Evolutionary conservation across 2,113 vertebrate species (phyloP).

Genomic region (Oryzias javanicus): DNA sequence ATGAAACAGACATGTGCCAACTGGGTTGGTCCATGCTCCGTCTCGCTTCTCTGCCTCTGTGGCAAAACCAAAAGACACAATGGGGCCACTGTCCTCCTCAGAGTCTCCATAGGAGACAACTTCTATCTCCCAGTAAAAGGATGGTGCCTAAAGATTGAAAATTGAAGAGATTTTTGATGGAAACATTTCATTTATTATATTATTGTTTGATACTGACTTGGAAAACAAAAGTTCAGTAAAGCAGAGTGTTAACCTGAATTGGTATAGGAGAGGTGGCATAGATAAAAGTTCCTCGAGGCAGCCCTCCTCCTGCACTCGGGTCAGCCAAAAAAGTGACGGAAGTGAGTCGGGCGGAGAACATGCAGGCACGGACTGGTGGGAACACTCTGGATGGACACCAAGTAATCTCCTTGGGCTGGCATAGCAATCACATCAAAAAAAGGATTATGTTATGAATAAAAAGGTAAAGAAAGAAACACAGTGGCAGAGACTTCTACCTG

Average conservation of each 20-base stretch:
- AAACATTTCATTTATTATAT: not conserved
- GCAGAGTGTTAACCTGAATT: slow-evolving; percentile 81
- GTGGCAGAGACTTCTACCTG: slow-evolving; percentile 76
- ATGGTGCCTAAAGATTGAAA: slow-evolving; percentile 84
- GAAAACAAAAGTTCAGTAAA: not conserved
- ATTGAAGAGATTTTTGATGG: not conserved
- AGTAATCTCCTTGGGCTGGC: slow-evolving; percentile 92
- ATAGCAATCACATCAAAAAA: slow-evolving; percentile 27
- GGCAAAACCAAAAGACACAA: slow-evolving; percentile 96
- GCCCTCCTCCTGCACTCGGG: slow-evolving; percentile 93
- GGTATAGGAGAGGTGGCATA: slow-evolving; percentile 94
- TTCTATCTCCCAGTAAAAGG: slow-evolving; percentile 99
- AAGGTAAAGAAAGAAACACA: not conserved
- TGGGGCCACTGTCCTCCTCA: slow-evolving; percentile 95
- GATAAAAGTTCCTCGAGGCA: slow-evolving; percentile 95
- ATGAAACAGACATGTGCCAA: slow-evolving; percentile 97
- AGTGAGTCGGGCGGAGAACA: slow-evolving; percentile 94
- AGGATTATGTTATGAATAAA: too few species aligned
- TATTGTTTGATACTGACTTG: not conserved
- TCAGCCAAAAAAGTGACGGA: slow-evolving; percentile 96
- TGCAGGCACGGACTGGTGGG: slow-evolving; percentile 95
- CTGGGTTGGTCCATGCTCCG: slow-evolving; percentile 97
- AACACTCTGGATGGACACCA: slow-evolving; percentile 95
- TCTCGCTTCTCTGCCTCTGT: slow-evolving; percentile 97
- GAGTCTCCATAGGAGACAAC: slow-evolving; percentile 97